Conservation (phyloP, 2,888 invertebrate genomes). For the Apodemia mormo region DNA sequence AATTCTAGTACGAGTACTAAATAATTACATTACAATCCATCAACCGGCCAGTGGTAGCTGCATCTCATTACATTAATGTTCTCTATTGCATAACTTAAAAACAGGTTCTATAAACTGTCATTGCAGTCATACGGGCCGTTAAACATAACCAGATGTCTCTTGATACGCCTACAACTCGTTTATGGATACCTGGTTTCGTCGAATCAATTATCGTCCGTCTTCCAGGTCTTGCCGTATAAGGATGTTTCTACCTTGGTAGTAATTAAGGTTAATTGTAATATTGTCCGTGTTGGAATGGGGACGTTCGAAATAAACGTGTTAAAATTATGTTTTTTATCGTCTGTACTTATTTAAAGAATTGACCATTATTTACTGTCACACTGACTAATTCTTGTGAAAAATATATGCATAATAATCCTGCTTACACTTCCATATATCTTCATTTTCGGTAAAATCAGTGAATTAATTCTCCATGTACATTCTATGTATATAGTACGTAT, state of each 20-base stretch:
- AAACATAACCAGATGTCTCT: constrained; percentile 60
- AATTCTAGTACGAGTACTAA: background rate
- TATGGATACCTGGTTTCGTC: constrained; percentile 54
- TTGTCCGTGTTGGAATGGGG: constrained; percentile 16
- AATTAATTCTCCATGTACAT: too few species aligned
- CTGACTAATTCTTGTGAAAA: too few species aligned
- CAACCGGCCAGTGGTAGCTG: constrained; percentile 4
- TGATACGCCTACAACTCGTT: constrained; percentile 54
- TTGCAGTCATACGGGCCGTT: constrained; percentile 55
- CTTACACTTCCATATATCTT: too few species aligned
- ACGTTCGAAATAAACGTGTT: background rate
- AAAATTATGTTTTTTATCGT: background rate
- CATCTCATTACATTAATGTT: constrained; percentile 54
- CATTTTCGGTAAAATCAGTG: too few species aligned
- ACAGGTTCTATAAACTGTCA: constrained; percentile 70
- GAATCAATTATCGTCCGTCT: constrained; percentile 54
- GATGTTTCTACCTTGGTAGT: constrained; percentile 45
- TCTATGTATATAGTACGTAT: too few species aligned
- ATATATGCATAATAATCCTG: too few species aligned
- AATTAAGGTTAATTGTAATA: constrained; percentile 48
- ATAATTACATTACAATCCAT: background rate
- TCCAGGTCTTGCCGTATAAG: constrained; percentile 50
- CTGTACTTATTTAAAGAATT: background rate
- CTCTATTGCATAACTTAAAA: constrained; percentile 72
- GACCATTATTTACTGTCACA: background rate